Base-by-base conservation (phyloP, 2,113 vertebrate genomes). In the Brachirus orientalis region DNA sequence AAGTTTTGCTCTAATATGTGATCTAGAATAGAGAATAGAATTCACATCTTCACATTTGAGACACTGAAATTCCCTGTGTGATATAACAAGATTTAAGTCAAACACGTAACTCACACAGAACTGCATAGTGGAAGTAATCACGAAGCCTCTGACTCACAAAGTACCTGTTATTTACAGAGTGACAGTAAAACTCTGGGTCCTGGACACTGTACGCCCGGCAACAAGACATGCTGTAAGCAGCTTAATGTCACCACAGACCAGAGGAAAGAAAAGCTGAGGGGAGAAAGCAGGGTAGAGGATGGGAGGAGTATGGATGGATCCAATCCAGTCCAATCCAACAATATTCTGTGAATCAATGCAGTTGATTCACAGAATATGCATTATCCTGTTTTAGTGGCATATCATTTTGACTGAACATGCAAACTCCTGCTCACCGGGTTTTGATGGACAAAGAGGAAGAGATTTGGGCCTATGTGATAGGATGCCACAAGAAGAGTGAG, bases 191-290 rank as follows among this genome's bases (percentile, higher is more conserved):
- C 75, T 83, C 80, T 37, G 35, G 69, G 74, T 89, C 81, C 86
- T 16, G 75, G 75, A 69, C 51, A 72, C 76, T 86, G 84, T 84
- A 86, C 88, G 84, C 79, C 74, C 59, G n/a, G 37, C 67, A 82
- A 75, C 61, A 58, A 88, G 85, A 89, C 85, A 82, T 46, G 77
- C 46, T 6, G 62, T 90, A 88, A 90, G 90, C 86, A 54, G 83
- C 88, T 91, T 90, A 89, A 86, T 85, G 89, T 88, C 88, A 89
- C 7, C 13, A 19, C 72, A 71, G 78, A 86, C 88, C 83, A 89
- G 82, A 84, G 40, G 40, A 43, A 28, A 28, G 40, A 43, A 28
- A 28, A 28, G 80, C 64, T 1, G 59, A 71, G 54, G 54, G 40
- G 59, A 45, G 68, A 50, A 71, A 59, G 54, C 38, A 8, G 55